These are phyloP conservation scores for Lasioglossum oenotherae DNA, from an alignment of 2,888 invertebrate species.

Conservation along the genomic window DNA sequence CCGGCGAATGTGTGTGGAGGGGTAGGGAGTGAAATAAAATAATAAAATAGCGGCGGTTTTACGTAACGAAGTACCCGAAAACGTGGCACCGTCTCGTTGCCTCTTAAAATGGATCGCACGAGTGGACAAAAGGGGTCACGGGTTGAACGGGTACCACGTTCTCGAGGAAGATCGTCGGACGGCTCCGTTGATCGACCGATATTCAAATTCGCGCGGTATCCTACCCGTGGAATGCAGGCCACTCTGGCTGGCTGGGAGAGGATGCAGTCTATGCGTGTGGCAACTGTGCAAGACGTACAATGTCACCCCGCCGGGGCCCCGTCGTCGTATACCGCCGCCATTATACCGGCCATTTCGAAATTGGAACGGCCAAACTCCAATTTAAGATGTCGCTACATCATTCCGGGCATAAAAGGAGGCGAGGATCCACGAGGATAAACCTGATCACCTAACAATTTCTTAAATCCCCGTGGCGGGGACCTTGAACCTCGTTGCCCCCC, in stretches of 20 bases:
- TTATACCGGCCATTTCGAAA: slow-evolving; percentile 48
- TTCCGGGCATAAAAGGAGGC: slow-evolving; percentile 35
- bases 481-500: slow-evolving; percentile 23
- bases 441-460: slow-evolving; percentile 59
- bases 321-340: slow-evolving; percentile 18
- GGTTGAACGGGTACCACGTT: slow-evolving; percentile 62
- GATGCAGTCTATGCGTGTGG: slow-evolving; percentile 45
- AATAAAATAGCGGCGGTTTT: background rate
- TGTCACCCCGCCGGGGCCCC: slow-evolving; percentile 34
- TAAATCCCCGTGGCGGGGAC: slow-evolving; percentile 35
- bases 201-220: slow-evolving; percentile 74
- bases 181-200: slow-evolving; percentile 71
- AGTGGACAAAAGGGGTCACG: slow-evolving; percentile 60
- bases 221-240: slow-evolving; percentile 73
- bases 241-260: slow-evolving; percentile 50
- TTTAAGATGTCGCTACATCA: slow-evolving; percentile 59
- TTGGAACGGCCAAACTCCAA: slow-evolving; percentile 52
- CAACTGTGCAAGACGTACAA: slow-evolving; percentile 36
- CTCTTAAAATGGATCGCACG: slow-evolving; percentile 46
- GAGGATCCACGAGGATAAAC: slow-evolving; percentile 56
- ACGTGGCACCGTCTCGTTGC: slow-evolving; percentile 24
- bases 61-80: slow-evolving; percentile 33
- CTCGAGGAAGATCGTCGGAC: slow-evolving; percentile 60
- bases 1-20: background rate
- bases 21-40: background rate